Conservation (phyloP, 2,888 invertebrate genomes). For the Chymomyza procnemis region DNA sequence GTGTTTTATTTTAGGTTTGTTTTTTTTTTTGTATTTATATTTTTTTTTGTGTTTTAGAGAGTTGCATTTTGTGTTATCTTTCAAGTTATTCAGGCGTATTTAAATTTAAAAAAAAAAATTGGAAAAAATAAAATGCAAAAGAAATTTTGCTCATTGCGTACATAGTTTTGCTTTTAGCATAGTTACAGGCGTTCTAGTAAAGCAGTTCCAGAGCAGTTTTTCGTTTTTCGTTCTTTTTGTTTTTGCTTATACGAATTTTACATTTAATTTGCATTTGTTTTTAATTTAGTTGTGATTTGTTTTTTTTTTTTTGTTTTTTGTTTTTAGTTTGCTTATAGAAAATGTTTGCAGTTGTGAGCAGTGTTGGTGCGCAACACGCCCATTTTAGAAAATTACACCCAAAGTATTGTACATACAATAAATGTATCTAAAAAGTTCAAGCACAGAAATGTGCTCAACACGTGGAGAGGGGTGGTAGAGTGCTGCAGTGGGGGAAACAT, state of each 20-base stretch:
- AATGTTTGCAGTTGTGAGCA: constrained; percentile 47
- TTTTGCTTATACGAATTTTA: not conserved
- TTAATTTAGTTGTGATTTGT: constrained; percentile 31
- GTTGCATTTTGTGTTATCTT: constrained; percentile 14
- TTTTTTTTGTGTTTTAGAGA: constrained; percentile 10
- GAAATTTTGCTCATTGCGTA: constrained; percentile 16
- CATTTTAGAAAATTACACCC: constrained; percentile 19
- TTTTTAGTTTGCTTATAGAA: constrained; percentile 24
- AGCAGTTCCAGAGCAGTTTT: constrained; percentile 25
- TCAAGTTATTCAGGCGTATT: constrained; percentile 37
- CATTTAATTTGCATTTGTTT: constrained; percentile 3
- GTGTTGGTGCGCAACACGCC: constrained; percentile 30
- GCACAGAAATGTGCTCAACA: not conserved
- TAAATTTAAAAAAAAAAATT: too few relatives aligned
- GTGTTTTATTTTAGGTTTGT: constrained; percentile 34
- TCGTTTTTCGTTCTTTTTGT: not conserved
- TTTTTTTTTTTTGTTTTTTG: constrained; percentile 23
- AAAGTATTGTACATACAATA: constrained; percentile 11
- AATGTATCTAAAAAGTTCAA: not conserved
- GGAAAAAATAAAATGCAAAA: constrained; percentile 54
- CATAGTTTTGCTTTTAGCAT: constrained; percentile 34
- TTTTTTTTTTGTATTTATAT: constrained; percentile 33
- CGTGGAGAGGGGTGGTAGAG: not conserved
- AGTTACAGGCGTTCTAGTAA: constrained; percentile 58
- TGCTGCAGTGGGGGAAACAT: not conserved